These are phyloP conservation scores for Manacus vitellinus DNA, from an alignment of 2,113 vertebrate species.

Conservation along the genomic window DNA sequence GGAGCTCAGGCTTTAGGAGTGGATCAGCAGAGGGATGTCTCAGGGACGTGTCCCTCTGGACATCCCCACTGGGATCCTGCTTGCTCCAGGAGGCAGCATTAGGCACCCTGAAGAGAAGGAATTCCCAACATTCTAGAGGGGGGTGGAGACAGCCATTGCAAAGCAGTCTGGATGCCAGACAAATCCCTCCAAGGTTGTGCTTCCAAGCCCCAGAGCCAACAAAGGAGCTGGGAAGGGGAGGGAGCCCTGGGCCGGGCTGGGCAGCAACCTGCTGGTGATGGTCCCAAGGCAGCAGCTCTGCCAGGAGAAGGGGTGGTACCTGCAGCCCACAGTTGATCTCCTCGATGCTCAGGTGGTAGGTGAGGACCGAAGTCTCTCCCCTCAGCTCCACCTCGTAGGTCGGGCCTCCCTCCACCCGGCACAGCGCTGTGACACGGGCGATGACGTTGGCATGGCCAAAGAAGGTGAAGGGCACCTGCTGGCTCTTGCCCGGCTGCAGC, in stretches of 20 bases:
- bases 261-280: accelerated
- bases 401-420: conserved; percentile 84
- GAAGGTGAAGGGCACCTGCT: conserved; percentile 80
- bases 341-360: conserved; percentile 74
- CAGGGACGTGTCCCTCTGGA: accelerated
- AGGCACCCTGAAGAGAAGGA: neutral
- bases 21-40: neutral
- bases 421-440: conserved; percentile 71
- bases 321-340: conserved; percentile 81
- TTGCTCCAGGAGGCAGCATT: neutral
- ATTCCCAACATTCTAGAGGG: neutral
- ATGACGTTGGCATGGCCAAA: conserved; percentile 75
- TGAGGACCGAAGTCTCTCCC: conserved; percentile 81
- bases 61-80: neutral
- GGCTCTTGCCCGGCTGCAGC: conserved; percentile 77
- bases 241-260: no score
- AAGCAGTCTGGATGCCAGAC: neutral
- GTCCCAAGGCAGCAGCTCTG: neutral
- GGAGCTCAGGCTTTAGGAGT: neutral
- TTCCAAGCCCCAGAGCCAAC: neutral
- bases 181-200: neutral
- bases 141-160: neutral
- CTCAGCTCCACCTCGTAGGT: conserved; percentile 78
- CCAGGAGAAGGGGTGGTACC: conserved; percentile 61
- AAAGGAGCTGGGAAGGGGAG: neutral